These are phyloP conservation scores for Lasius fuliginosus DNA, from an alignment of 2,888 invertebrate genomes.

Conservation along the genomic window DNA sequence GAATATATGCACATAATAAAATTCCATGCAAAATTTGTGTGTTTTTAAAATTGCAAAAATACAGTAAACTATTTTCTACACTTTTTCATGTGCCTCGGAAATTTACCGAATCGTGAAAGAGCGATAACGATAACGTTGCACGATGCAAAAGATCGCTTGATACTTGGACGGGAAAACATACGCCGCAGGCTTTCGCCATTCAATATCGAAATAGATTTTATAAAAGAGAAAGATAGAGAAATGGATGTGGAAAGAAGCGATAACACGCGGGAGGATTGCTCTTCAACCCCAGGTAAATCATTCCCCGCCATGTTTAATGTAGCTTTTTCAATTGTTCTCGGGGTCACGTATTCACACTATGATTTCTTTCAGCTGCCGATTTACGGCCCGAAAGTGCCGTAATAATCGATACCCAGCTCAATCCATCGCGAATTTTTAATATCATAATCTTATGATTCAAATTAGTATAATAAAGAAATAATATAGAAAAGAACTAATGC, in stretches of 20 bases:
- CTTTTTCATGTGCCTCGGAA: conserved; percentile 17
- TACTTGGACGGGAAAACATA: conserved; percentile 32
- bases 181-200: conserved; percentile 42
- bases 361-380: conserved; percentile 61
- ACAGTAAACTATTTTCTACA: conserved; percentile 5
- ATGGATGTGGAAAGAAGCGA: conserved; percentile 16
- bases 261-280: conserved; percentile 12
- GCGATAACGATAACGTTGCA: conserved; percentile 35
- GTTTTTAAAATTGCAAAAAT: conserved; percentile 5
- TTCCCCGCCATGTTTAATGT: conserved; percentile 72
- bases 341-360: conserved; percentile 62
- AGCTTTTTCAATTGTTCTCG: conserved; percentile 77
- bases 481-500: too few species aligned
- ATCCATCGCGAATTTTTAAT: background rate
- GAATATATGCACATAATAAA: conserved; percentile 8
- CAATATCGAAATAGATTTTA: conserved; percentile 53
- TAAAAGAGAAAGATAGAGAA: conserved; percentile 5
- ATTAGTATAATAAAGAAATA: background rate
- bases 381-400: conserved; percentile 31
- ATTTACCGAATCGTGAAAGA: conserved; percentile 29
- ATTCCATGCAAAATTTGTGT: conserved; percentile 25
- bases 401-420: conserved; percentile 17
- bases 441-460: background rate
- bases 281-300: conserved; percentile 68
- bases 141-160: conserved; percentile 37